These are phyloP conservation scores for Enteromius paludinosus DNA, from an alignment of 2,797 vertebrate species.

Conservation along the genomic window DNA sequence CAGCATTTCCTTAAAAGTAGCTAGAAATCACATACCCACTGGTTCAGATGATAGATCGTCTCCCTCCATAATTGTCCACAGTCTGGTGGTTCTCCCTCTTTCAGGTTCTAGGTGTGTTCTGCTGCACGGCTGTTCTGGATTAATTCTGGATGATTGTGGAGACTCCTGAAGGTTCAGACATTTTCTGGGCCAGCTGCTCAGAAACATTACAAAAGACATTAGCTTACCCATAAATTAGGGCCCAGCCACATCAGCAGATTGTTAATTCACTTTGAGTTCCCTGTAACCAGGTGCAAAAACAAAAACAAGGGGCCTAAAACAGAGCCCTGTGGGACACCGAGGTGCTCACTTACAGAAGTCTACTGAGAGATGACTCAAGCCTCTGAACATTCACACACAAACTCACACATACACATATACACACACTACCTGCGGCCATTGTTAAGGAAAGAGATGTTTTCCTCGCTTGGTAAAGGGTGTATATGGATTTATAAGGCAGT, in stretches of 20 bases:
- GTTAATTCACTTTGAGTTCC: conserved; percentile 63
- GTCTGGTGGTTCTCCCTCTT: conserved; percentile 8
- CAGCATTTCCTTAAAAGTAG: not conserved
- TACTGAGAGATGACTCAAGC: conserved; percentile 62
- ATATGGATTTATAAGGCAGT: conserved; percentile 49
- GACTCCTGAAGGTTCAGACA: conserved; percentile 61
- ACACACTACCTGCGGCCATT: conserved; percentile 46
- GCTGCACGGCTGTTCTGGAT: conserved; percentile 50
- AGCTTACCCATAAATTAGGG: conserved; percentile 63
- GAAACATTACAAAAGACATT: conserved; percentile 64
- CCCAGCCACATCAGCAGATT: conserved; percentile 60
- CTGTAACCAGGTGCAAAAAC: conserved; percentile 66
- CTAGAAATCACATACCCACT: not conserved
- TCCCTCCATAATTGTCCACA: not conserved
- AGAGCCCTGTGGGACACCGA: conserved; percentile 58
- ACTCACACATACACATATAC: conserved; percentile 36
- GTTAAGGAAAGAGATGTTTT: conserved; percentile 46
- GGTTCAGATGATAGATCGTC: not conserved
- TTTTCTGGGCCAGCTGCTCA: conserved; percentile 63
- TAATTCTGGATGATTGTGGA: conserved; percentile 59
- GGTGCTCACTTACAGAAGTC: conserved; percentile 63
- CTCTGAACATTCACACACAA: conserved; percentile 54
- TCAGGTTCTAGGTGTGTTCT: conserved; percentile 41
- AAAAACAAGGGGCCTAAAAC: conserved; percentile 61
- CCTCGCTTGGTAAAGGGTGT: conserved; percentile 16